Evolutionary conservation across 1,140 invertebrate genomes (phyloP).

Genomic region (Lepidotrigona ventralis): DNA sequence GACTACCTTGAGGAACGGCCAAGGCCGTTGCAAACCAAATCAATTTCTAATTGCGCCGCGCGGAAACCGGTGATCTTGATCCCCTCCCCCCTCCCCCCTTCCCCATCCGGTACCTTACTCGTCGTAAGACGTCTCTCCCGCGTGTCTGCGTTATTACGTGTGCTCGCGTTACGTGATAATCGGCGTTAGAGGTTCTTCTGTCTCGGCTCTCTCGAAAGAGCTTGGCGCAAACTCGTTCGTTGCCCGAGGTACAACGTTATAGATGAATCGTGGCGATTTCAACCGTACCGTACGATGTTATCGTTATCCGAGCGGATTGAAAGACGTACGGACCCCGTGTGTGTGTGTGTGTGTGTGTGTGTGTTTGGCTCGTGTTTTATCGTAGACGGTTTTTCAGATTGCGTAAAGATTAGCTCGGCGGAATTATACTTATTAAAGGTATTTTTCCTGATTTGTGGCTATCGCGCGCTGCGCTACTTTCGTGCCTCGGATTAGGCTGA

Average conservation of each 20-base stretch:
- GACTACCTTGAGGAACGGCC: slow-evolving; percentile 40
- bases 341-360: too few relatives aligned
- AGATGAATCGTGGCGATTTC: slow-evolving; percentile 22
- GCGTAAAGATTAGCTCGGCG: not conserved
- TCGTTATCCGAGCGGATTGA: not conserved
- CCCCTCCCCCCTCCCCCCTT: not conserved
- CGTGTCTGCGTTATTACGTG: not conserved
- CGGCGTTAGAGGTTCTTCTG: not conserved
- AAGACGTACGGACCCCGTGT: slow-evolving; percentile 10
- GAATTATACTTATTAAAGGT: not conserved
- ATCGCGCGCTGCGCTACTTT: not conserved
- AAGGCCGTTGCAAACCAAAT: slow-evolving; percentile 34
- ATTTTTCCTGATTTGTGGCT: not conserved
- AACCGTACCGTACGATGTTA: not conserved
- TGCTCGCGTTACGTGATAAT: slow-evolving; percentile 21
- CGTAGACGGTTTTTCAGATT: not conserved
- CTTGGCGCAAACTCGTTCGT: slow-evolving; percentile 9
- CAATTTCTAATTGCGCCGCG: slow-evolving; percentile 42
- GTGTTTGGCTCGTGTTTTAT: not conserved
- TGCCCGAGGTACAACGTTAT: slow-evolving; percentile 16
- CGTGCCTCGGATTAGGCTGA: not conserved
- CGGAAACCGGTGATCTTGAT: slow-evolving; percentile 3
- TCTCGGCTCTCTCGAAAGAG: not conserved
- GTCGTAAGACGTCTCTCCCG: too few relatives aligned
- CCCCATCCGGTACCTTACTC: too few relatives aligned